Evolutionary conservation across 2,888 invertebrate species (phyloP), one percentile per base, ranked within the genome.

Genomic region (Ochlodes sylvanus): DNA sequence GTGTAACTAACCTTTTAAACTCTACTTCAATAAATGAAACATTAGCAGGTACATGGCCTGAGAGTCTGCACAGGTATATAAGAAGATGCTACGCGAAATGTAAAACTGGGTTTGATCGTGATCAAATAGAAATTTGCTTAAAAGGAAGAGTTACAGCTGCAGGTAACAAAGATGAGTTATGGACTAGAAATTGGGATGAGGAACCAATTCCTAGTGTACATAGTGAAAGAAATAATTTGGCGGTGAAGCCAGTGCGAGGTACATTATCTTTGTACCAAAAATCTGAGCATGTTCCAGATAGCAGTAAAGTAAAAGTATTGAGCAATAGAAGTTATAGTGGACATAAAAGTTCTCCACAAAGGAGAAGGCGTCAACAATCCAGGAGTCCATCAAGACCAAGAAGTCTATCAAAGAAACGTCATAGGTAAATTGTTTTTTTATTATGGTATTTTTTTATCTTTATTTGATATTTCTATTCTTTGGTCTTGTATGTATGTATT

Each of bases 141-240:
- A 98, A 98, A 88, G 98, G 98, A 47, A 97, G 98, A 90, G 97
- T 99, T 72, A 98, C 98, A 63, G 96, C 97, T 68, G 97, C 98
- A 15, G 97, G 98, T 57, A 97, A 97, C 81, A 96, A 97, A 78
- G 98, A 98, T 72, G 97, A 97, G 74, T 94, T 98, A 55, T 97
- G 97, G 95, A 96, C 96, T 1, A 97, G 98, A 82, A 98, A 99
- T 92, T 99, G 99, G 99, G 96, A 97, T 77, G 96, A 95, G 72
- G 99, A 99, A 86, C 97, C 98, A 38, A 94, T 99, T 75, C 99
- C 99, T 52, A 97, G 96, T 87, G 96, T 97, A 65, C 95, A 97
- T 81, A 97, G 97, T 85, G 97, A 97, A 84, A 94, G 96, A 44
- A 95, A 96, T 88, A 95, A 93, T 73, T 91, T 95, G 79, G 94